Evolutionary conservation across 2,113 vertebrate genomes (phyloP), one percentile per base, ranked within the genome.

Genomic region (Mandrillus leucophaeus): DNA sequence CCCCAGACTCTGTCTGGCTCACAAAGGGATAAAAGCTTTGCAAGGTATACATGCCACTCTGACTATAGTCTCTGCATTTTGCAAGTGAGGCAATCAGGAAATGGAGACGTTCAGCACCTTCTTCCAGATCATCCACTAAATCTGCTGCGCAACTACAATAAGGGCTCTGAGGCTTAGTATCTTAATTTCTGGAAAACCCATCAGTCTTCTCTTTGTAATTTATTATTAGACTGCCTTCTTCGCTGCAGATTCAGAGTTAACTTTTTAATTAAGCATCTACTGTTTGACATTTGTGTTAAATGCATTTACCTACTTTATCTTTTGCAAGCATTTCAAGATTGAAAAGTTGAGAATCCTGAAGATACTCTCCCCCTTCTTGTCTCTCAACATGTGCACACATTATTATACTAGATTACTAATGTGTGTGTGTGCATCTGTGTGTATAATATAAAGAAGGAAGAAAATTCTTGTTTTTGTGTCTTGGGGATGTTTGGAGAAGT

Each of bases 1-100:
- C 61, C 61, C 18, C 23, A 93, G 40, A 70, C 11, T 96, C 80
- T 64, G n/a, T 75, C 43, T 97, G 64, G 59, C 32, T 96, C 70
- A 9, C 5, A 57, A 40, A 93, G 38, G 55, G 11, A 81, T 35
- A 27, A 78, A 68, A 66, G n/a, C 85, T 80, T 94, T 64, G 50
- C 45, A 50, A 86, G 86, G 20, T 27, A 52, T 12, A 16, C 1
- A 4, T 10, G 38, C 55, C 48, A 13, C 61, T 73, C 30, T 25
- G 45, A 61, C 40, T 35, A 22, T 6, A 32, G 43, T 22, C 20
- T n/a, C 64, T 45, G 48, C 12, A 50, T 70, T 70, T 66, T 80
- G 38, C 38, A 6, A 1, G 18, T 18, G 81, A 93, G 35, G 61
- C 8, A 5, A 35, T 18, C 38, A 85, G 55, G 30, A 88, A 76